These are phyloP conservation scores for Proterorhinus semilunaris DNA, from an alignment of 2,113 vertebrate species.

Conservation along the genomic window DNA sequence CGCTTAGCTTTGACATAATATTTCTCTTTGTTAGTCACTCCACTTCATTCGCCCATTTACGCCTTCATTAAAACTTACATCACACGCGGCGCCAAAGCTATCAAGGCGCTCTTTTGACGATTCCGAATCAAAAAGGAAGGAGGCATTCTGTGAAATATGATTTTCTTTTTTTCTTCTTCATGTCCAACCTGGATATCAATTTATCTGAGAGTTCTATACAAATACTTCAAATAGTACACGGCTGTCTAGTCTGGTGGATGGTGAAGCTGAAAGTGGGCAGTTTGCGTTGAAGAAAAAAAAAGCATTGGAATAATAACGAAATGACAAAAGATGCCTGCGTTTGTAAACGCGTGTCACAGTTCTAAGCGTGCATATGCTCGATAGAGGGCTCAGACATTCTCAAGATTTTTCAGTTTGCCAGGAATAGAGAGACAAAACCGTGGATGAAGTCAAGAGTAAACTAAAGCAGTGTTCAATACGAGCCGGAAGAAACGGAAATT, in stretches of 20 bases:
- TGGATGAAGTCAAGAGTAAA: too few relatives aligned
- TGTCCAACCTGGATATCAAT: constrained; percentile 12
- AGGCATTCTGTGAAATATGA: constrained; percentile 4
- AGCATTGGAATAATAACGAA: not conserved
- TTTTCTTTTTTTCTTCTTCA: not conserved
- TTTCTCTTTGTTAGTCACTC: constrained; percentile 62
- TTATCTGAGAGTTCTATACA: not conserved
- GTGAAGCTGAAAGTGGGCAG: not conserved
- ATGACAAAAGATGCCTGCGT: not conserved
- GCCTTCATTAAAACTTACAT: constrained; percentile 56
- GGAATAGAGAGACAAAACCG: too few relatives aligned
- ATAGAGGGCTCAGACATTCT: too few relatives aligned
- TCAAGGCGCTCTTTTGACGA: constrained; percentile 16
- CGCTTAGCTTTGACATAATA: constrained; percentile 67
- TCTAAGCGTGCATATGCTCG: not conserved
- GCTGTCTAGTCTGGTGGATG: not conserved
- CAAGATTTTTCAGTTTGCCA: too few relatives aligned
- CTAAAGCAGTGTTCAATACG: too few relatives aligned
- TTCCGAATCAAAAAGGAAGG: constrained; percentile 17
- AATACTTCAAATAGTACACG: not conserved
- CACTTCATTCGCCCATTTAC: constrained; percentile 53
- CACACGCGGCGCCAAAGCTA: constrained; percentile 19
- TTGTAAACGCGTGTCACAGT: not conserved
- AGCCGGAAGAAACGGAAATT: too few relatives aligned
- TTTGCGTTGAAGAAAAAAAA: not conserved